Evolutionary conservation across 1,140 invertebrate species (phyloP), one percentile per base, ranked within the genome.

Genomic region (Oryctes rhinoceros): DNA sequence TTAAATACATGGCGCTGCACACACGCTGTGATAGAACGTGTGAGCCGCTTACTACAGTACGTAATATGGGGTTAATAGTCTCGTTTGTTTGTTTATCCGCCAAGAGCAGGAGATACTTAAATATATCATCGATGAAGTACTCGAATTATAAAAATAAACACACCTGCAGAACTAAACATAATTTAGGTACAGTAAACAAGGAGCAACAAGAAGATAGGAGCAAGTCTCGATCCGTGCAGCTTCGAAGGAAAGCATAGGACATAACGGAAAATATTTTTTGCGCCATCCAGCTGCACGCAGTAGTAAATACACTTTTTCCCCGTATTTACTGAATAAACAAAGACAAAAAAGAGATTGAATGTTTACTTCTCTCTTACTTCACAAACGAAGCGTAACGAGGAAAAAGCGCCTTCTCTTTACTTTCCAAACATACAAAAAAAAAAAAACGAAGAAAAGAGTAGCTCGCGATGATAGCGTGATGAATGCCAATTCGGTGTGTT

Each of bases 391-490:
- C 13, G 10, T 30, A 24, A 67, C 65, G 5, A 18, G 4, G 10
- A 24, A 67, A 20, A 67, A 18, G 5, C 6, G 18, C 65, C n/a
- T 18, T 18, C 11, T 18, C 13, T 13, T 10, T 18, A 1, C 13
- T 18, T 4, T 53, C 49, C 13, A 18, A 13, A 53, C 49, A 39
- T 39, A 39, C 5, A 44, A 44, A 62, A 7, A 62, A 18, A 62
- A 62, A 62, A n/a, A 62, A 20, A 18, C 7, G 53, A 13, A 20
- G 13, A 62, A 62, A 62, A 62, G 53, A 18, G 20, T 11, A 62
- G 53, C 65, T 15, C n/a, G n/a, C 49, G 49, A 53, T 53, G 49
- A 67, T 67, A 24, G 65, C 65, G 65, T 67, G 65, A 30, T 35
- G n/a, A 11, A 35, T 67, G 65, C 30, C 65, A 24, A 24, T 67